A percentile compares a stretch with the other conserved stretches of the same genome.
Conservation (phyloP, 2,888 invertebrate species). For the Drosophila mercatorum region DNA sequence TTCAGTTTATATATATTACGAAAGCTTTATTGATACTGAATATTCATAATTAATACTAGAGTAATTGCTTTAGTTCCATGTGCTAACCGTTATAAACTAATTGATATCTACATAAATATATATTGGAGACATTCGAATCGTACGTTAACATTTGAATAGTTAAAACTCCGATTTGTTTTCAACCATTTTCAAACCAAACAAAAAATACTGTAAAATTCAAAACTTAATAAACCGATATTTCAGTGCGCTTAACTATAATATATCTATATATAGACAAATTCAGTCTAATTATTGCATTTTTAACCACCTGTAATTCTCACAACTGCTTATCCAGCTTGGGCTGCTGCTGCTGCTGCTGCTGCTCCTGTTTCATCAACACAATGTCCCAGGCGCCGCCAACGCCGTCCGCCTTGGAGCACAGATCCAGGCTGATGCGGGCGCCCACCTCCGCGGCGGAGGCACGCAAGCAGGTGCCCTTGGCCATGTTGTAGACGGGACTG, state of each 20-base stretch:
- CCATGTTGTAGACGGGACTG: constrained; percentile 93
- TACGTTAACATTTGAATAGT: constrained; percentile 10
- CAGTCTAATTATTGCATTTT: constrained; percentile 52
- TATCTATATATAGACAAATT: constrained; percentile 53
- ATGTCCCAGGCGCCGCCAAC: constrained; percentile 79
- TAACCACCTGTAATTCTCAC: constrained; percentile 28
- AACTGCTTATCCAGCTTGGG: constrained; percentile 49
- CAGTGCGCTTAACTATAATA: constrained; percentile 10
- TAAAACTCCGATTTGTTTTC: neutral
- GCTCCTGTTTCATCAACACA: constrained; percentile 36
- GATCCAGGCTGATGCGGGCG: constrained; percentile 86
- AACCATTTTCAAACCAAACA: neutral
- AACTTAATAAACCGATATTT: constrained; percentile 52
- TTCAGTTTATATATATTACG: constrained; percentile 2
- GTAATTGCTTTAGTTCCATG: constrained; percentile 1
- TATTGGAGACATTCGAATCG: constrained; percentile 12
- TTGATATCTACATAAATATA: constrained; percentile 21
- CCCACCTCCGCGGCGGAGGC: constrained; percentile 85
- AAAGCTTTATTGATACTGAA: constrained; percentile 8
- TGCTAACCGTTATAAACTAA: constrained; percentile 11
- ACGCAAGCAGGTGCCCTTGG: constrained; percentile 93
- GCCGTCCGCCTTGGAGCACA: constrained; percentile 86
- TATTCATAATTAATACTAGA: neutral
- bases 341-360: constrained; percentile 20
- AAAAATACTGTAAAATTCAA: constrained; percentile 64